Evolutionary conservation across 2,888 invertebrate genomes (phyloP), one percentile per base, ranked within the genome.

Genomic region (Xestia rhomboidea): DNA sequence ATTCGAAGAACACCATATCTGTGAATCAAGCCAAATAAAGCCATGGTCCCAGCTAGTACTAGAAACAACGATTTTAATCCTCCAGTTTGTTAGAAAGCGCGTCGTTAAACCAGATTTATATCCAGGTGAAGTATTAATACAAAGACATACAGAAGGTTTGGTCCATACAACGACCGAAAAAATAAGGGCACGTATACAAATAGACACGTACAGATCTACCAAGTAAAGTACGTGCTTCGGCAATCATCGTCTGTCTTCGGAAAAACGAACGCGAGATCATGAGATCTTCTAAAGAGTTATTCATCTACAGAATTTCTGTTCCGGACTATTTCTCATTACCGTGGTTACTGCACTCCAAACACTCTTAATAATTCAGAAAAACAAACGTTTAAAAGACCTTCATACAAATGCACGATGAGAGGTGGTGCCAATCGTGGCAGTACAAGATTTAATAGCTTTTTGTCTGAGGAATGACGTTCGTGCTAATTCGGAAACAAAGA

Each of bases 71-170:
- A 27, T 34, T 81, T 84, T 83, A 87, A 86, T 83, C 83, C 77
- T 30, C 0, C 77, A 77, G 80, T 81, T 82, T 78, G 79, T 87
- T 79, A 78, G 77, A 68, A 86, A 87, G 79, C 77, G 79, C 84
- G 81, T 84, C 81, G 88, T 88, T 88, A 83, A 80, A 88, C 70
- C 78, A 71, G 88, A 79, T 87, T 88, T 88, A 87, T 80, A 74
- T 76, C 68, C 71, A 83, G 79, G 79, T 81, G 34, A 57, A 73
- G 73, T 54, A 77, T 67, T 67, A 70, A 5, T 13, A 46, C 8
- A 27, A 18, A 34, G 49, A 41, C 3, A 8, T 7, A n/a, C 46
- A 77, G 51, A 70, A 79, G 62, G 44, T 70, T 0, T 0, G 10
- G 5, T 68, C 10, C 1, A 10, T 44, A 13, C 4, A 68, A 27